Evolutionary conservation across 2,113 vertebrate species (phyloP).

Genomic region (Hyla sarda): DNA sequence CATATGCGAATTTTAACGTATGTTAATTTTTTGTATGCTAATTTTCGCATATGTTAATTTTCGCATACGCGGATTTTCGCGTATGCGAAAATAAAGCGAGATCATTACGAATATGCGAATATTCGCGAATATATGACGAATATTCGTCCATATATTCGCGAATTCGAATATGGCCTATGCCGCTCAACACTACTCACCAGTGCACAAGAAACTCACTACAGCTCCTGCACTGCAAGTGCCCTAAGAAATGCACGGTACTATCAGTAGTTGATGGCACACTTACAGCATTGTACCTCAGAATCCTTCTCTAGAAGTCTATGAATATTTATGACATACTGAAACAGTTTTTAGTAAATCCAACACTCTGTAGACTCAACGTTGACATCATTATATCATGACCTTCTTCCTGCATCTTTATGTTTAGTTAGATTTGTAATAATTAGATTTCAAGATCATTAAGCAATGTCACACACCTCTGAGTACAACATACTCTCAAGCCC

Average conservation of each 20-base stretch:
- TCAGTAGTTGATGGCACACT: neutral
- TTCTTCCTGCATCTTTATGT: constrained; percentile 7
- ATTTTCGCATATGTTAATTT: no score
- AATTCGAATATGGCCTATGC: no score
- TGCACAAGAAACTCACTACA: no score
- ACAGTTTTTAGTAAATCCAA: neutral
- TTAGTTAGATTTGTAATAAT: constrained; percentile 39
- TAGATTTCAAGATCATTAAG: constrained; percentile 49
- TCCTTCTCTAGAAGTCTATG: neutral
- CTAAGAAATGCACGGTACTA: neutral
- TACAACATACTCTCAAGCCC: constrained; percentile 21
- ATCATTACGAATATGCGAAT: no score
- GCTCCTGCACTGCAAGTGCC: no score
- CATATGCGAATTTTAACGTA: no score
- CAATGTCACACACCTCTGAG: constrained; percentile 15
- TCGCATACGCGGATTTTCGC: no score
- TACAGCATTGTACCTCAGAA: neutral
- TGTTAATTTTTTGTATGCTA: no score
- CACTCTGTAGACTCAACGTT: neutral
- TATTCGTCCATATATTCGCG: no score
- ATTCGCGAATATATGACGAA: no score
- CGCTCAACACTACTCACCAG: no score
- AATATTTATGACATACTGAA: neutral
- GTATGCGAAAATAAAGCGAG: no score
- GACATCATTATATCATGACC: constrained; percentile 5